A percentile compares a stretch with the other conserved stretches of the same genome.
Evolutionary conservation across 2,113 vertebrate genomes (phyloP).

Genomic region (Scartelaos histophorus): DNA sequence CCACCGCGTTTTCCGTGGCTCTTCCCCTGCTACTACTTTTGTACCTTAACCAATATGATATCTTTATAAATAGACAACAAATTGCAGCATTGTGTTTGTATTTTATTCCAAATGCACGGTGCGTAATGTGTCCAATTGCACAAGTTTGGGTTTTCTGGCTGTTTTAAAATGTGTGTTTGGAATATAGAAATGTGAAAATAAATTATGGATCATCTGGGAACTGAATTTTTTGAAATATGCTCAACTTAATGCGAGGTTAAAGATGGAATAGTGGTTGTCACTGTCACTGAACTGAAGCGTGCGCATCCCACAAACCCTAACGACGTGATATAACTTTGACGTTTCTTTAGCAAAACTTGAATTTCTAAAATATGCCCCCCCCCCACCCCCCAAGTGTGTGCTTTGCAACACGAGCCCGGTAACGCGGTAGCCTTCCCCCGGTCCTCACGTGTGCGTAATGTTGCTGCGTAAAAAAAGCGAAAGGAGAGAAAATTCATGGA

Average conservation of each 20-base stretch:
- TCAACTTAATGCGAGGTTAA: too few relatives aligned
- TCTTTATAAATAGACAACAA: not conserved
- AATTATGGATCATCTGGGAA: too few relatives aligned
- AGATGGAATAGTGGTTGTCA: too few relatives aligned
- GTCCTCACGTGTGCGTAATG: slow-evolving; percentile 38
- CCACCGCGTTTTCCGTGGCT: slow-evolving; percentile 43
- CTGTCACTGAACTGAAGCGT: too few relatives aligned
- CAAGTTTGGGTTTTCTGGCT: not conserved
- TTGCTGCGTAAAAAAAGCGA: slow-evolving; percentile 16
- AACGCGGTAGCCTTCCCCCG: not conserved
- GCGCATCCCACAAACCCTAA: too few relatives aligned
- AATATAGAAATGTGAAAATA: not conserved
- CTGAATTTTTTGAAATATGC: too few relatives aligned
- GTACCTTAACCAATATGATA: not conserved
- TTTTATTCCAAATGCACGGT: not conserved
- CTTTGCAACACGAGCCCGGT: too few relatives aligned
- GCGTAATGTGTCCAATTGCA: not conserved
- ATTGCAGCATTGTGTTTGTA: not conserved
- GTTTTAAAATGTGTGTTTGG: not conserved
- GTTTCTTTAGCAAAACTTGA: too few relatives aligned
- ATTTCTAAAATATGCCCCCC: too few relatives aligned
- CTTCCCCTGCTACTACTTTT: slow-evolving; percentile 45
- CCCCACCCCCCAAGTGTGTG: too few relatives aligned
- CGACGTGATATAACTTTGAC: too few relatives aligned
- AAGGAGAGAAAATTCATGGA: slow-evolving; percentile 8